Evolutionary conservation across 2,888 invertebrate genomes (phyloP).

Genomic region (Lordiphosa andalusiaca): DNA sequence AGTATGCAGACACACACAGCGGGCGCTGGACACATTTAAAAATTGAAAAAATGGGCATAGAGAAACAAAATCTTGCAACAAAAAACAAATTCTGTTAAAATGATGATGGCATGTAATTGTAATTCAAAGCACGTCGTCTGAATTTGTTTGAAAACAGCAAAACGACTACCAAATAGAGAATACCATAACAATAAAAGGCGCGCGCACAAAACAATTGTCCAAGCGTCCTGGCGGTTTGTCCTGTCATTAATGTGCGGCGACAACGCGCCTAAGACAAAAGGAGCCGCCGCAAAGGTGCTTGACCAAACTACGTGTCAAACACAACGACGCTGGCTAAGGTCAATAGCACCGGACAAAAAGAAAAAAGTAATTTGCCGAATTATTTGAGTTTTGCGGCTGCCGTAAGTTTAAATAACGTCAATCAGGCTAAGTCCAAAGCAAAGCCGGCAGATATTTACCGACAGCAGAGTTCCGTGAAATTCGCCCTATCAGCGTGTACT

Average conservation of each 20-base stretch:
- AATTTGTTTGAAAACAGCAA: slow-evolving; percentile 65
- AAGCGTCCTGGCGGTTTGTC: slow-evolving; percentile 11
- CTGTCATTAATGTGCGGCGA: slow-evolving; percentile 65
- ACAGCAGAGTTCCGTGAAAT: slow-evolving; percentile 53
- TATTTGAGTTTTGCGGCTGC: slow-evolving; percentile 68
- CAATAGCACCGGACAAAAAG: slow-evolving; percentile 18
- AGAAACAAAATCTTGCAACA: slow-evolving; percentile 31
- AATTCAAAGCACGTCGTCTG: slow-evolving; percentile 67
- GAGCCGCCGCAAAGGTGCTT: slow-evolving; percentile 52
- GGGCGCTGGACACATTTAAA: slow-evolving; percentile 20
- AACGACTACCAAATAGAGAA: slow-evolving; percentile 57
- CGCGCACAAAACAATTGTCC: slow-evolving; percentile 63
- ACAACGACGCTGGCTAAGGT: slow-evolving; percentile 48
- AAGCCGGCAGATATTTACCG: slow-evolving; percentile 49
- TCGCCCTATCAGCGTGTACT: slow-evolving; percentile 43
- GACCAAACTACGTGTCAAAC: slow-evolving; percentile 65
- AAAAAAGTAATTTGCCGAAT: slow-evolving; percentile 63
- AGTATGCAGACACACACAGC: slow-evolving; percentile 54
- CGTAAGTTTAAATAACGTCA: slow-evolving; percentile 70
- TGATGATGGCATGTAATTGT: slow-evolving; percentile 54
- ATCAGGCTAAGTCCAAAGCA: slow-evolving; percentile 45
- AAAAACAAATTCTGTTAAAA: slow-evolving; percentile 23
- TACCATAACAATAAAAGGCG: slow-evolving; percentile 63
- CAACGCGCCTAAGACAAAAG: slow-evolving; percentile 52
- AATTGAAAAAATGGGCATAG: slow-evolving; percentile 21